These are phyloP conservation scores for Steinernema scapterisci DNA, from an alignment of 2,888 invertebrate species.

Conservation along the genomic window DNA sequence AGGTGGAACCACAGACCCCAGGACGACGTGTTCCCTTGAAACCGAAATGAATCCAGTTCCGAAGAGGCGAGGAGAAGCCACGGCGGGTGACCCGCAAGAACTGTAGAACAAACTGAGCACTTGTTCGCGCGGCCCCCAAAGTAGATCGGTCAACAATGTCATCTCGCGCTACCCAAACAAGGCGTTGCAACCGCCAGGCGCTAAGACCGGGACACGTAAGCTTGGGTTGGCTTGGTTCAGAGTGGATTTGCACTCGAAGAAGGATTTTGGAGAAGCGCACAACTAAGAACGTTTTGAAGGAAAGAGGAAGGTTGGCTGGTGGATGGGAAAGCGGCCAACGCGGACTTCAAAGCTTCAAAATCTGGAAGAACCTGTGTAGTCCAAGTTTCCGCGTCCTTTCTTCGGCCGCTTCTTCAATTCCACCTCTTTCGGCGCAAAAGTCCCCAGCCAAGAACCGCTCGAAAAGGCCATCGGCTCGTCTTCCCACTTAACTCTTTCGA, in stretches of 20 bases:
- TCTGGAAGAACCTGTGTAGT: background rate
- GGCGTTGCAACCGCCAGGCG: conserved; percentile 9
- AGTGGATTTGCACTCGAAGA: background rate
- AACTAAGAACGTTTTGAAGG: too few relatives aligned
- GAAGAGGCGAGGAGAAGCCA: too few relatives aligned
- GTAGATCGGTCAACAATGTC: conserved; percentile 32
- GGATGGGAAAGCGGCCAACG: too few relatives aligned
- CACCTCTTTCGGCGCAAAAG: background rate
- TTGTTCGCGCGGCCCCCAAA: conserved; percentile 32
- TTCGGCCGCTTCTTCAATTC: background rate
- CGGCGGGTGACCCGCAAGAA: conserved; percentile 18
- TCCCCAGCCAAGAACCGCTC: background rate
- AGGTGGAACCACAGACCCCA: background rate
- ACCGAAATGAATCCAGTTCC: too few relatives aligned
- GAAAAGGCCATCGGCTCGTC: conserved; percentile 7
- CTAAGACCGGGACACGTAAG: conserved; percentile 2
- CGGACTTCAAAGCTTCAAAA: background rate
- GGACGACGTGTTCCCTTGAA: too few relatives aligned
- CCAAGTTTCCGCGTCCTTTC: too few relatives aligned
- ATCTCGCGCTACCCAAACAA: conserved; percentile 16
- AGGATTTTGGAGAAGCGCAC: background rate
- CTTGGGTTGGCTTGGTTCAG: background rate
- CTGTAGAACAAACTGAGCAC: conserved; percentile 24
- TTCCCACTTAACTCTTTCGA: conserved; percentile 29
- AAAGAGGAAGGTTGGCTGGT: too few relatives aligned